These are phyloP conservation scores for Acrocera orbiculus DNA, from an alignment of 2,888 invertebrate genomes.

Conservation along the genomic window DNA sequence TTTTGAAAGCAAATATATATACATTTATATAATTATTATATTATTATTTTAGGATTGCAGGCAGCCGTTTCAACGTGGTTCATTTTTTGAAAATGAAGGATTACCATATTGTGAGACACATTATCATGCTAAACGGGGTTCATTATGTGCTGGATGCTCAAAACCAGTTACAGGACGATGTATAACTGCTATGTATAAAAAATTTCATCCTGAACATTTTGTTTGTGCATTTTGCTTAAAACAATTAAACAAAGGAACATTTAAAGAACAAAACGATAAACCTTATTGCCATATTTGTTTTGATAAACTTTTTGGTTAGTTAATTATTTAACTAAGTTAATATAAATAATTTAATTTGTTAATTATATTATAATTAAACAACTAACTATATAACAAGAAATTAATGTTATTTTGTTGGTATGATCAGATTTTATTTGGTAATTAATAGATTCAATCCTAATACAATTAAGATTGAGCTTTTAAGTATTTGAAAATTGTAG, in stretches of 20 bases:
- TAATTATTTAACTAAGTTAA: conserved; percentile 13
- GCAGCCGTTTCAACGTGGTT: conserved; percentile 90
- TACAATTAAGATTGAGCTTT: background rate
- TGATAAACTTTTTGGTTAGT: conserved; percentile 83
- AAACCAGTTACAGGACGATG: conserved; percentile 95
- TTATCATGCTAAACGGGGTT: conserved; percentile 93
- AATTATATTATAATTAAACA: background rate
- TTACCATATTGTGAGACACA: conserved; percentile 97
- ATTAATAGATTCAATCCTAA: too few relatives aligned
- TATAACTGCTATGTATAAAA: conserved; percentile 97
- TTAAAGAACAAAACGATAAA: conserved; percentile 97
- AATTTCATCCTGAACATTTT: conserved; percentile 99
- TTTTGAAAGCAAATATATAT: too few relatives aligned
- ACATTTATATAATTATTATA: conserved; percentile 2
- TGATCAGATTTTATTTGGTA: too few relatives aligned
- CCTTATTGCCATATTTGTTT: conserved; percentile 98
- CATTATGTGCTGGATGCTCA: conserved; percentile 93
- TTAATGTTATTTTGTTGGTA: too few relatives aligned
- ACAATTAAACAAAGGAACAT: conserved; percentile 96
- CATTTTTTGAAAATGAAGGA: conserved; percentile 97
- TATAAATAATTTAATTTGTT: conserved; percentile 1
- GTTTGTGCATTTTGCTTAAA: conserved; percentile 98
- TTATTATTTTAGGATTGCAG: conserved; percentile 71
- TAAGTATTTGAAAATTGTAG: background rate
- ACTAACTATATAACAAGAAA: too few relatives aligned